Conservation (phyloP, 2,888 invertebrate genomes). For the Brenthis ino region DNA sequence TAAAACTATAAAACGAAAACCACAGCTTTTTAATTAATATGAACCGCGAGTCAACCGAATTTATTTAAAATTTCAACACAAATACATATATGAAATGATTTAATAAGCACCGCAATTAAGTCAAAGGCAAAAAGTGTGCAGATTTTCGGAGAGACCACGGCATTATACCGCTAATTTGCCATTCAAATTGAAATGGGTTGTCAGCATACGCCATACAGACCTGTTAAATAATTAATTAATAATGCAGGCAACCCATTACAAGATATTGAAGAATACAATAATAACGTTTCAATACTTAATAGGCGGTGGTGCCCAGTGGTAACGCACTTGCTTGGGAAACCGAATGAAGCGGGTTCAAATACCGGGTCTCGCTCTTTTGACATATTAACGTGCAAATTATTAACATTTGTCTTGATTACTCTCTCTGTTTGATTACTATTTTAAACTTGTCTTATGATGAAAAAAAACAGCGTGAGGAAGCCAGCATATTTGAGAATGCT, state of each 20-base stretch:
- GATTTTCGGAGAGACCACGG: constrained; percentile 51
- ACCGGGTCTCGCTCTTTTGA: too few relatives aligned
- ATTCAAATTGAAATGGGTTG: constrained; percentile 60
- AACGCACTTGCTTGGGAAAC: too few relatives aligned
- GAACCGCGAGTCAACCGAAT: constrained; percentile 18
- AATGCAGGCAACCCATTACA: constrained; percentile 50
- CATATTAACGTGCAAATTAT: too few relatives aligned
- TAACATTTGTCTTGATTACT: too few relatives aligned
- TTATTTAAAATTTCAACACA: constrained; percentile 20
- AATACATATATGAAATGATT: constrained; percentile 34
- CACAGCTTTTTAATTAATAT: neutral
- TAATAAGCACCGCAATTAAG: constrained; percentile 42
- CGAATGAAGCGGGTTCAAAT: too few relatives aligned
- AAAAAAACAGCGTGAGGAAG: too few relatives aligned
- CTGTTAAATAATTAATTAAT: constrained; percentile 61
- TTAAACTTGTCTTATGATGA: too few relatives aligned
- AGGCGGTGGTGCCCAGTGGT: too few relatives aligned
- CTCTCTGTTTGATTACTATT: too few relatives aligned
- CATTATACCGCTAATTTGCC: constrained; percentile 57
- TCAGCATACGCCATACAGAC: constrained; percentile 46
- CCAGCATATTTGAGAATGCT: too few relatives aligned
- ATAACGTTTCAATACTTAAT: too few relatives aligned
- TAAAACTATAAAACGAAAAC: too few relatives aligned
- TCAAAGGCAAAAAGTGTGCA: constrained; percentile 53
- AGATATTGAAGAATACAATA: constrained; percentile 26